Evolutionary conservation across 2,888 invertebrate species (phyloP).

Genomic region (Ecliptopera silaceata): DNA sequence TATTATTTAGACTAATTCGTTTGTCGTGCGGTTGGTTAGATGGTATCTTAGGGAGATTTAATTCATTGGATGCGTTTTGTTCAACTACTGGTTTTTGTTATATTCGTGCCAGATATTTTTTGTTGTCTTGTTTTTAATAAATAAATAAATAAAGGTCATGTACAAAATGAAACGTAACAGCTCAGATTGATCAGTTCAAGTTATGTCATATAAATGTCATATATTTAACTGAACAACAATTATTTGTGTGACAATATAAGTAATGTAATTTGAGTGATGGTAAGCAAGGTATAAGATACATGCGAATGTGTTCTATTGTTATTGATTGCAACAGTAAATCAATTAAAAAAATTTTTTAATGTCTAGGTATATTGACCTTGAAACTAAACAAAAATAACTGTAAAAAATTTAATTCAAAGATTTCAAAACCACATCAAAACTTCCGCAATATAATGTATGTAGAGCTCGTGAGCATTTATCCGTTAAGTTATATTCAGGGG

Average conservation of each 20-base stretch:
- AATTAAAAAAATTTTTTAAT: no score
- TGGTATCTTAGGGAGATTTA: slow-evolving; percentile 69
- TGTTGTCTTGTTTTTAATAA: slow-evolving; percentile 22
- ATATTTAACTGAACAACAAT: no score
- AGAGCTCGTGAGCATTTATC: slow-evolving; percentile 45
- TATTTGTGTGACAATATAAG: no score
- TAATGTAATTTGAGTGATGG: no score
- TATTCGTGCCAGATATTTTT: slow-evolving; percentile 21
- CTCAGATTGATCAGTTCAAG: no score
- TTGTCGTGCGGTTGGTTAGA: slow-evolving; percentile 80
- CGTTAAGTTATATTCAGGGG: slow-evolving; percentile 59
- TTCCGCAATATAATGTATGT: slow-evolving; percentile 21
- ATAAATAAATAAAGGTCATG: no score
- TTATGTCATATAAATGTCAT: no score
- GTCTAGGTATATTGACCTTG: background rate
- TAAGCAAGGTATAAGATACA: no score
- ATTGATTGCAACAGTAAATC: no score
- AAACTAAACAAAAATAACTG: no score
- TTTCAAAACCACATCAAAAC: slow-evolving; percentile 3
- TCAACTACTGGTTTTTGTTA: slow-evolving; percentile 62
- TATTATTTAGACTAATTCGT: slow-evolving; percentile 80
- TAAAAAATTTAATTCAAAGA: background rate
- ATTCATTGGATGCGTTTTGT: slow-evolving; percentile 70
- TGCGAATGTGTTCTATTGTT: no score
- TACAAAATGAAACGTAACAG: no score